Evolutionary conservation across 2,888 invertebrate species (phyloP), one percentile per base, ranked within the genome.

Genomic region (Ochropleura plecta): DNA sequence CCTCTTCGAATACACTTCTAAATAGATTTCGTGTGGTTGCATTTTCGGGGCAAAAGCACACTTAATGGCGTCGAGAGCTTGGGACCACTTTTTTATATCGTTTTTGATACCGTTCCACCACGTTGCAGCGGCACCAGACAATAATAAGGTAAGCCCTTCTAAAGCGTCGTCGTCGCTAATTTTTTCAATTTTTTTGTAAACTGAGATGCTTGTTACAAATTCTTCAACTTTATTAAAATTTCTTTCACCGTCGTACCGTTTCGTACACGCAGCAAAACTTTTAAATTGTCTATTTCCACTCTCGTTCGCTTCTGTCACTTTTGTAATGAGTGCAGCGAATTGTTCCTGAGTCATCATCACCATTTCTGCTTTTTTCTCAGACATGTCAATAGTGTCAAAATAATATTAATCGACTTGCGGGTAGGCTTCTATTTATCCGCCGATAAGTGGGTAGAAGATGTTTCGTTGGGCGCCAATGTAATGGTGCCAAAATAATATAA

Each of bases 251-350:
- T 66, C 51, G n/a, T 66, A 40, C 51, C 51, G n/a, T 66, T 65
- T 65, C 3, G 65, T 65, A 12, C 65, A 65, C 48, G 48, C 16
- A 48, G 64, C 64, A 48, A 64, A 64, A 48, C 64, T 64, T 64
- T 64, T 16, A 30, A 12, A 16, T 16, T n/a, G 4, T 48, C 7
- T 48, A 46, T 48, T 20, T 59, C 14, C 44, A 63, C 12, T n/a
- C 3, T n/a, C 63, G 48, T 64, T 46, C 16, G 16, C 63, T 48
- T 64, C 63, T 48, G 46, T 42, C 16, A 59, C 30, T 8, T 59
- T 59, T 7, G 30, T 20, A 20, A 30, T 20, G 20, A 57, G 55
- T 14, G 55, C 55, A 57, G 55, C 20, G 57, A 57, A 57, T 20
- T 57, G 57, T 57, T 57, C 57, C 57, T 57, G 57, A 20, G 57